phyloP scores from a whole-genome alignment of 2,888 invertebrate species.

The Aplocera efformata region DNA sequence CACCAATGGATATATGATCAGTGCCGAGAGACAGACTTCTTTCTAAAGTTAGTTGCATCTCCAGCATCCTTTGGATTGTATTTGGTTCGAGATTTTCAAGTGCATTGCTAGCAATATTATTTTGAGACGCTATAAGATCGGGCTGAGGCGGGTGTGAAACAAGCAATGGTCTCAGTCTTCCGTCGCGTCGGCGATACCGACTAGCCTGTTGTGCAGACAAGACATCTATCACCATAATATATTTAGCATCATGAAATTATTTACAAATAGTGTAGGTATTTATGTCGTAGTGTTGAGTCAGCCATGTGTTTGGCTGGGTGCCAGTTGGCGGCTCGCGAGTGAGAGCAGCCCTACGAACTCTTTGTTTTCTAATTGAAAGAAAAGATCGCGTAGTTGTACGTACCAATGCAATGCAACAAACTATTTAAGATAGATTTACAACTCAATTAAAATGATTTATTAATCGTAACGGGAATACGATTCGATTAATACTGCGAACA shows the following conservation, averaged over 20 bases:
- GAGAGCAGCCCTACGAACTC: conserved; percentile 56
- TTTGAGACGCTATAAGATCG: conserved; percentile 48
- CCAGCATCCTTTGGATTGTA: conserved; percentile 58
- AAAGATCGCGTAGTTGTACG: conserved; percentile 8
- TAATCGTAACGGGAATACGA: conserved; percentile 9
- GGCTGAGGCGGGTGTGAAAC: conserved; percentile 50
- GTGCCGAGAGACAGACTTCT: conserved; percentile 61
- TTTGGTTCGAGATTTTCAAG: conserved; percentile 49
- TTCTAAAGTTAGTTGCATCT: conserved; percentile 69
- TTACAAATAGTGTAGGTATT: conserved; percentile 34
- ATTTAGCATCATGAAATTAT: conserved; percentile 26
- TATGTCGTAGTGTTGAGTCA: conserved; percentile 54
- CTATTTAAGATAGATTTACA: conserved; percentile 12
- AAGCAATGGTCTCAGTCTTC: conserved; percentile 58
- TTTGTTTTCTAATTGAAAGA: conserved; percentile 40
- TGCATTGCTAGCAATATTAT: conserved; percentile 35
- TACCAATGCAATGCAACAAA: conserved; percentile 13
- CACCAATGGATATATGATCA: conserved; percentile 56
- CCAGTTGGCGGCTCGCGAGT: conserved; percentile 49
- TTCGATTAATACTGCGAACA: conserved; percentile 8
- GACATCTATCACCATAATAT: conserved; percentile 30
- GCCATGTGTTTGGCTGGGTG: conserved; percentile 46
- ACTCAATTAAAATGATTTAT: conserved; percentile 19
- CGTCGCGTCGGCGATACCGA: conserved; percentile 70
- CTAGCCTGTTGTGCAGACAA: conserved; percentile 73